Base-by-base conservation (phyloP, 1,140 invertebrate genomes). In the Proctacanthus coquilletti region DNA sequence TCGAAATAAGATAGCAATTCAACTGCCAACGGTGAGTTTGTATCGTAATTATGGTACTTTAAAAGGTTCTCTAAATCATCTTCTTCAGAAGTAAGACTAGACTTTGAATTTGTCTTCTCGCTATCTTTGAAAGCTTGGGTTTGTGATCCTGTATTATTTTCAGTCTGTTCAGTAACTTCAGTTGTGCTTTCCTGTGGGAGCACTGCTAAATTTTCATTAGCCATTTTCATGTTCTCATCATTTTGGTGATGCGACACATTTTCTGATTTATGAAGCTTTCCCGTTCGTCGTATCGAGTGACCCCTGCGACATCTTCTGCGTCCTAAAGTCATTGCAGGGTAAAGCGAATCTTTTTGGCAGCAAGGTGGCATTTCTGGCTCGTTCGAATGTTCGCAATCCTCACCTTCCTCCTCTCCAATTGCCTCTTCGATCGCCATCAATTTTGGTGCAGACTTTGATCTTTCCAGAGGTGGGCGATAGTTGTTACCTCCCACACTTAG, bases 401-500 rank as follows among this genome's bases (percentile, higher is more conserved):
- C 73, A 39, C 81, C 77, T 38, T 84, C 80, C 49, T 84, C 80
- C 51, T 84, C 83, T 37, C 84, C 87, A 11, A 79, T 71, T 40
- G 83, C 80, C 62, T 98, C 94, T 52, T 93, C 86, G 43, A 98
- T 98, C 18, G 84, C 77, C 38, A 82, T 85, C 3, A 98, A 65
- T 56, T 94, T 92, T 0, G 94, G 93, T 5, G 93, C 93, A 23
- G 85, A 91, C 58, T 93, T 94, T 1, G 88, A 94, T 41, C 91
- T 72, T 56, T 94, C 89, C 33, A 96, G 56, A 0, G 93, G 92
- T 3, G 93, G 92, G 41, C 87, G 66, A 52, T 86, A 86, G 49
- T 85, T 87, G 42, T 77, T 75, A 1, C 77, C 75, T 2, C 82
- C 82, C 0, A 81, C 81, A 43, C 79, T 83, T 2, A 85, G 59